A percentile compares a stretch with the other conserved stretches of the same genome.
Evolutionary conservation across 1,140 invertebrate genomes (phyloP).

Genomic region (Cyclargus thomasi): DNA sequence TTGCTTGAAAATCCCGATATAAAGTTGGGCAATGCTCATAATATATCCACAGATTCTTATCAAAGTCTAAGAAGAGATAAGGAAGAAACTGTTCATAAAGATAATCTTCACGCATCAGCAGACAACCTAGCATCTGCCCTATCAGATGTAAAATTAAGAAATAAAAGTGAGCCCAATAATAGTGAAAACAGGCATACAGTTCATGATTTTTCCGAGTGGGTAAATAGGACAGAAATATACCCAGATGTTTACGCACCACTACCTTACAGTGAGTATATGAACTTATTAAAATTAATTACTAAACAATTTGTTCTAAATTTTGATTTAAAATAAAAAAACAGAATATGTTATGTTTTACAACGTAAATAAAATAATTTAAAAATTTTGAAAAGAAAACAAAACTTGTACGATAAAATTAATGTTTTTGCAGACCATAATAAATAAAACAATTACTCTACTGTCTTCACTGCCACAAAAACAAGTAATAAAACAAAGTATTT

Average conservation of each 20-base stretch:
- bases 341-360: background rate
- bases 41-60: slow-evolving; percentile 2
- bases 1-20: slow-evolving; percentile 35
- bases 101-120: slow-evolving; percentile 10
- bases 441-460: too few relatives aligned
- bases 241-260: slow-evolving; percentile 67
- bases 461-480: background rate
- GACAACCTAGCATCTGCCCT: background rate
- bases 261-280: slow-evolving; percentile 58
- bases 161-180: slow-evolving; percentile 21
- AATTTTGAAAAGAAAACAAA: too few relatives aligned
- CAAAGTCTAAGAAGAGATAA: background rate
- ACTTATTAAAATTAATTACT: background rate
- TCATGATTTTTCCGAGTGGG: slow-evolving; percentile 55
- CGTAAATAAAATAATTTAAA: too few relatives aligned
- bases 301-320: background rate
- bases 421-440: too few relatives aligned
- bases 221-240: slow-evolving; percentile 58
- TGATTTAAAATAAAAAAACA: background rate
- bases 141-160: slow-evolving; percentile 19
- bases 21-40: background rate
- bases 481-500: background rate
- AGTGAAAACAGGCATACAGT: slow-evolving; percentile 50
- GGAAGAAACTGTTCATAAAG: background rate
- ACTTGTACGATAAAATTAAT: too few relatives aligned